Evolutionary conservation across 2,888 invertebrate genomes (phyloP).

Genomic region (Lepidonotus clava): DNA sequence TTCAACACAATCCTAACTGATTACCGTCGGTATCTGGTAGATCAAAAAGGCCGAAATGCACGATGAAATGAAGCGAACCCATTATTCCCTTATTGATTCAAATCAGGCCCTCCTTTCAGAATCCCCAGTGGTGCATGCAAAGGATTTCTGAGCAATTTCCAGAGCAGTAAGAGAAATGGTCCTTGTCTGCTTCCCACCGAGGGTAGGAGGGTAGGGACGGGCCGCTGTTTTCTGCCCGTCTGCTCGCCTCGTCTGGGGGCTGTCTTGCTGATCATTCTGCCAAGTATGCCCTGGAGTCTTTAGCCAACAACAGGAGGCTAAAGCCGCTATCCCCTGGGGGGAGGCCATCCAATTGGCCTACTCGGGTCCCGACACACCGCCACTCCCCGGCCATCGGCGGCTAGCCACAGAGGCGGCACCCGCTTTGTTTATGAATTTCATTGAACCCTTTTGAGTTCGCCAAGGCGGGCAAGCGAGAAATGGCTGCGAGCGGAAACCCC

Average conservation of each 20-base stretch:
- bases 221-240: no score
- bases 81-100: slow-evolving; percentile 7
- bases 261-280: slow-evolving; percentile 23
- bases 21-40: neutral
- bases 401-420: no score
- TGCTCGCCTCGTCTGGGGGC: neutral
- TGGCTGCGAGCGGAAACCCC: neutral
- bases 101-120: neutral
- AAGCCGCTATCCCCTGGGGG: neutral
- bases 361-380: neutral
- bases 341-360: slow-evolving; percentile 9
- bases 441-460: neutral
- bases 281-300: slow-evolving; percentile 6
- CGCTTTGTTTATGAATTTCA: slow-evolving; percentile 19
- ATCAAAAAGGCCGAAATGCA: neutral
- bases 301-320: slow-evolving; percentile 12
- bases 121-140: neutral
- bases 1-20: slow-evolving; percentile 32
- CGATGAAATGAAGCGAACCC: neutral
- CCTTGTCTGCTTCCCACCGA: neutral
- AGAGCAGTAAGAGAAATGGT: no score
- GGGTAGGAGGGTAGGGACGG: no score
- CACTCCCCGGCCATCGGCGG: neutral
- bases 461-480: neutral
- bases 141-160: neutral